Base-by-base conservation (phyloP, 1,140 invertebrate species). In the Cotesia vestalis region DNA sequence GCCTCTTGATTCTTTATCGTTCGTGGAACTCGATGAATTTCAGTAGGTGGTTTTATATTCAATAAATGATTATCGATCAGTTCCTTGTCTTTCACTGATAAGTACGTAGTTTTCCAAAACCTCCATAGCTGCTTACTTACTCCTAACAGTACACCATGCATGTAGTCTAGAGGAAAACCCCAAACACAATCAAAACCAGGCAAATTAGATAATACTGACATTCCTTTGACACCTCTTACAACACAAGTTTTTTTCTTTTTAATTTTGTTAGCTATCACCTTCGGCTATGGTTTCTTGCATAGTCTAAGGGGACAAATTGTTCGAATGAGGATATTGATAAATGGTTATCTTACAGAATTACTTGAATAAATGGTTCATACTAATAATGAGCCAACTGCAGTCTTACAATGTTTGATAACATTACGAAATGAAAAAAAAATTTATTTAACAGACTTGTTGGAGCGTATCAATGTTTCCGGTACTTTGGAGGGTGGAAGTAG, bases 1-100 rank as follows among this genome's bases (percentile, higher is more conserved):
- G 59, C 63, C 6, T 14, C 27, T 64, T 68, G 69, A 52, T 70
- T 61, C 46, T 71, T 73, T 17, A 78, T 64, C 20, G 35, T 27
- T 72, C 73, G 17, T 9, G 68, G 73, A 2, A 74, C 20, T 27
- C 73, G 68, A 62, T 71, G 67, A 38, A 70, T 66, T 70, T 70
- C 61, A 38, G 52, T 55, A 12, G 62, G n/a, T 53, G 73, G 73
- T 14, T n/a, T 17, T 14, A 74, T 74, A 46, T 76, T 64, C 35
- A 75, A 9, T 36, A 17, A 27, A 61, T 66, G 17, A 34, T 70
- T 73, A 9, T 69, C 70, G 4, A 77, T 74, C 71, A 75, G 72
- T 40, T 74, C 17, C 11, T 60, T 8, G 12, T 75, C 62, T 66
- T 69, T 66, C 68, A 67, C 71, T 14, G 76, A 20, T 17, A 64